A percentile compares a stretch with the other conserved stretches of the same genome.
Evolutionary conservation across 2,113 vertebrate genomes (phyloP).

Genomic region (Microcebus jonahi): DNA sequence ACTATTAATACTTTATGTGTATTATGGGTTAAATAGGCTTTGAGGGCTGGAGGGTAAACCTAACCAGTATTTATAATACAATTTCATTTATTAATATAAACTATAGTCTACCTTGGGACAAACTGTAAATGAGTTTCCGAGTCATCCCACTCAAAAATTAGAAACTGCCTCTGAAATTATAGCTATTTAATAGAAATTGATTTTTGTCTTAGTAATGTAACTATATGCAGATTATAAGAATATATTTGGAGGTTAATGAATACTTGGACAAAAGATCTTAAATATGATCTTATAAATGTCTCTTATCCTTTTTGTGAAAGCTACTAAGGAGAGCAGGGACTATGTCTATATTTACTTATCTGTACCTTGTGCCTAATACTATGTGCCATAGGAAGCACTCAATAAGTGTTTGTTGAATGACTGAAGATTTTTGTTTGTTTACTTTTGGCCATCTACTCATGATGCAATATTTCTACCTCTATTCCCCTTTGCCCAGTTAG

Average conservation of each 20-base stretch:
- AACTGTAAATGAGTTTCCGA: slow-evolving; percentile 6
- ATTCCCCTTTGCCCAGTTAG: background rate
- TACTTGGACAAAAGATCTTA: background rate
- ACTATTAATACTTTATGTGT: background rate
- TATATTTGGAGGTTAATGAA: background rate
- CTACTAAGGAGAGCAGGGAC: background rate
- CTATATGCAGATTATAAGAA: background rate
- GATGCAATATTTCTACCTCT: background rate
- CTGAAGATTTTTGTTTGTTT: background rate
- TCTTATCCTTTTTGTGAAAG: background rate
- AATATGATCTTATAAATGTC: background rate
- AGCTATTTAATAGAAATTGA: background rate
- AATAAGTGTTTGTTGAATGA: background rate
- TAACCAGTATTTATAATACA: background rate
- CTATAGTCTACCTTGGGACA: background rate
- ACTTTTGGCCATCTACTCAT: background rate
- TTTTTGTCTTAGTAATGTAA: background rate
- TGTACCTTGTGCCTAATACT: background rate
- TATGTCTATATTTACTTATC: background rate
- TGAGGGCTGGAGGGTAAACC: background rate
- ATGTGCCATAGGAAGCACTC: background rate
- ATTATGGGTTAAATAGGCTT: background rate
- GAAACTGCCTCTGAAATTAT: background rate
- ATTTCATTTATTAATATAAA: background rate
- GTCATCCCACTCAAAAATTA: background rate